Base-by-base conservation (phyloP, 1,140 invertebrate species). In the Scaptomyza hsui region DNA sequence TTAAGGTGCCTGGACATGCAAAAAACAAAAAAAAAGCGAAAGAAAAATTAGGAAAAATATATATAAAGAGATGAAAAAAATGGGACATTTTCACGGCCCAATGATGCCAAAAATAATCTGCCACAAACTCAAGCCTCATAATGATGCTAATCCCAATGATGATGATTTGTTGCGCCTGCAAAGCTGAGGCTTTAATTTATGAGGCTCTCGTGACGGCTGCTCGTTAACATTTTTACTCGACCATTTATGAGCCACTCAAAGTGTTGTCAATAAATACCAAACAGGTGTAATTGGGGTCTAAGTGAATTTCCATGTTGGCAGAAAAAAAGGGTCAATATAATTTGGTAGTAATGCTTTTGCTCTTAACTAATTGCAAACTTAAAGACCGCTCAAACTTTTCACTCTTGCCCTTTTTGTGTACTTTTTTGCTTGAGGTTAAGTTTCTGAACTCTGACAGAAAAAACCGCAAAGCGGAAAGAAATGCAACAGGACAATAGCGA, bases 81-180 rank as follows among this genome's bases (percentile, higher is more conserved):
- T 7, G 56, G 47, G 60, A 56, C 71, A 29, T 82, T 88, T 88
- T 89, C 75, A 88, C 78, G 83, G 75, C 48, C 72, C 83, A 88
- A 75, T 89, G 75, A 82, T 73, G 68, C 72, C 63, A 53, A 71
- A 71, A 51, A 76, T 79, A 83, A 78, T 82, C 41, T 44, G 79
- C 63, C 35, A 41, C 35, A 37, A 39, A 32, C 57, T 39, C 32
- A 29, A 39, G 15, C 24, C 42, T 45, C 10, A 62, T 18, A 16
- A 41, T 76, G 55, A 37, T 49, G 26, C 13, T 13, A 37, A 16
- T 44, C 37, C 37, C 13, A 42, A 72, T 65, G 57, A 60, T 69
- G 64, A 81, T 82, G 82, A 85, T 85, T 88, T 81, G 82, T 81
- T 77, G 70, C 48, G 21, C 29, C 60, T 24, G 51, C n/a, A 15